A percentile compares a stretch with the other conserved stretches of the same genome.
These are phyloP conservation scores for Nomia melanderi DNA, from an alignment of 1,140 invertebrate species.

Conservation along the genomic window DNA sequence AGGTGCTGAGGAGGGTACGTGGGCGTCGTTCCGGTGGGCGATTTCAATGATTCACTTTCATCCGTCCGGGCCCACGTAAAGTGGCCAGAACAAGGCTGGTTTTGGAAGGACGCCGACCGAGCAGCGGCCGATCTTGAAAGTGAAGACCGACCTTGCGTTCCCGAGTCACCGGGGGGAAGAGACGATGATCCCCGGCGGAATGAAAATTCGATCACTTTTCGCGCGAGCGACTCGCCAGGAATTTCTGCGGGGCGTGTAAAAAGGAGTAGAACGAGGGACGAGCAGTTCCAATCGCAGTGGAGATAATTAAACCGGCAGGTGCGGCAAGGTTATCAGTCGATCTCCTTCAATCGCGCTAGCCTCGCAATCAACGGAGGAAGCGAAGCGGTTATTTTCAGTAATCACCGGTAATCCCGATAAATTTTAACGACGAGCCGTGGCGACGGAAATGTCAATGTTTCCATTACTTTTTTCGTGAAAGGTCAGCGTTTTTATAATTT, in stretches of 20 bases:
- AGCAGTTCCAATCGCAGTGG: background rate
- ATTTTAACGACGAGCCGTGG: background rate
- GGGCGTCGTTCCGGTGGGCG: constrained; percentile 38
- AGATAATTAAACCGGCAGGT: constrained; percentile 24
- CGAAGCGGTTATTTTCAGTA: background rate
- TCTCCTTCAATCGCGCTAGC: constrained; percentile 18
- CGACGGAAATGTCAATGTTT: too few species aligned
- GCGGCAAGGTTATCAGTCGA: constrained; percentile 15
- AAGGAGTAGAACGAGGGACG: background rate
- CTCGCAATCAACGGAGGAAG: background rate
- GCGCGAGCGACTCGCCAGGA: background rate
- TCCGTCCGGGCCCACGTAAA: background rate
- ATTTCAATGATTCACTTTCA: constrained; percentile 43
- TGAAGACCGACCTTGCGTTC: background rate
- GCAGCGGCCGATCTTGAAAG: background rate
- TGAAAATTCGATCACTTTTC: background rate
- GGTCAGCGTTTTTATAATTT: background rate
- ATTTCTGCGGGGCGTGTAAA: background rate
- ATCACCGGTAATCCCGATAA: background rate
- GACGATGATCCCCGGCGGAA: background rate
- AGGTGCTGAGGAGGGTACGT: constrained; percentile 28
- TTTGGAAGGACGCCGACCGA: background rate
- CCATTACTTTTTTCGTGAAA: background rate
- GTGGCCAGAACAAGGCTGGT: background rate
- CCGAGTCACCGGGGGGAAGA: background rate